Conservation (phyloP, 2,113 vertebrate species). For the Tachuris rubrigastra region DNA sequence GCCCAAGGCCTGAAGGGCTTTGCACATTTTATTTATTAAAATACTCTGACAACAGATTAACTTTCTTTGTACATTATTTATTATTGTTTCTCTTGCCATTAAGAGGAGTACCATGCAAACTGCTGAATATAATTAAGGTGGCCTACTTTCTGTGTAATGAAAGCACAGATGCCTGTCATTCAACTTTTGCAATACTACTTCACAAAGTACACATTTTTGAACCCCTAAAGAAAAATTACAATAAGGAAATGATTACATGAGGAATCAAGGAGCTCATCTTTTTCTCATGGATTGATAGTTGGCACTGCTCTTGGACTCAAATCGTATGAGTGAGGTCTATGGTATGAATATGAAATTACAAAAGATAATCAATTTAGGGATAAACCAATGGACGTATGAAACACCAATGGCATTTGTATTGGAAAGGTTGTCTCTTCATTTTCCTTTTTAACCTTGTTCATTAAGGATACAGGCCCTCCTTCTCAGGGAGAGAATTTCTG, state of each 20-base stretch:
- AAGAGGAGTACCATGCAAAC: neutral
- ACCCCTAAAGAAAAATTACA: neutral
- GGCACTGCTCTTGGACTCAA: neutral
- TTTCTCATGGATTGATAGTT: neutral
- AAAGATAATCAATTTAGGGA: neutral
- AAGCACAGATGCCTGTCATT: neutral
- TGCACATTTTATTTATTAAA: constrained; percentile 59
- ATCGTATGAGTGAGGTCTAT: neutral
- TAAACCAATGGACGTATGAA: neutral
- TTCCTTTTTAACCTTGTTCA: neutral
- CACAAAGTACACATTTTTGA: neutral
- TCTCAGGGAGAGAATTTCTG: neutral
- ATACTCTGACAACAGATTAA: constrained; percentile 45
- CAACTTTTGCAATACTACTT: neutral
- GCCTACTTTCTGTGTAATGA: neutral
- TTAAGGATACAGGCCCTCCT: neutral
- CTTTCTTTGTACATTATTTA: constrained; percentile 60
- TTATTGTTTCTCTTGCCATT: constrained; percentile 39
- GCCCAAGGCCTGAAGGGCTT: constrained; percentile 25
- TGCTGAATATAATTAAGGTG: neutral
- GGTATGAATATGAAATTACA: neutral
- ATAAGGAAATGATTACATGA: neutral
- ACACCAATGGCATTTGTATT: neutral
- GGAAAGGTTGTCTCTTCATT: neutral
- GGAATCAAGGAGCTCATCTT: neutral